phyloP scores from a whole-genome alignment of 2,888 invertebrate genomes.

The Apotomis turbidana region DNA sequence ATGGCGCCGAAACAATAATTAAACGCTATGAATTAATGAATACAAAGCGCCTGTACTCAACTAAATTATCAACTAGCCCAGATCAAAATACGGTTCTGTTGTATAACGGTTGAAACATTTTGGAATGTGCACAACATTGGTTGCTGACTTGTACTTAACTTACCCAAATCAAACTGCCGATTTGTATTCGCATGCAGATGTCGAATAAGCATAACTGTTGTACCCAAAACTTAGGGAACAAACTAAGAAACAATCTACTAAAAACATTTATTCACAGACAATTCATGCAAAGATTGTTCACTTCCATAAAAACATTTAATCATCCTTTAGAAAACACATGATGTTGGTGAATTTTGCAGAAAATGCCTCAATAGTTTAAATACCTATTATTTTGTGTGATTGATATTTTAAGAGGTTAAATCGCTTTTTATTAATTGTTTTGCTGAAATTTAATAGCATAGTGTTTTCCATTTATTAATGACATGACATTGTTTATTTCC shows the following conservation, averaged over 20 bases:
- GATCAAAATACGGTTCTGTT: background rate
- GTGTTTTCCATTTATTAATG: no score
- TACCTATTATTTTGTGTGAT: no score
- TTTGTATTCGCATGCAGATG: conserved; percentile 30
- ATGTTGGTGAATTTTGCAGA: no score
- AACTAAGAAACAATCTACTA: conserved; percentile 37
- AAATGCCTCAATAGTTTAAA: no score
- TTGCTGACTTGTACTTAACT: background rate
- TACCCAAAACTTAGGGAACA: conserved; percentile 28
- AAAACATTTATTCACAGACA: conserved; percentile 26
- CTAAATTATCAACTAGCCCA: background rate
- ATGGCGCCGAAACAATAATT: no score
- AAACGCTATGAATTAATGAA: no score
- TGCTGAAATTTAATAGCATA: no score
- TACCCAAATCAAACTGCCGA: conserved; percentile 22
- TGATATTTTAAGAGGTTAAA: no score
- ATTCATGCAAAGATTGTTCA: conserved; percentile 5
- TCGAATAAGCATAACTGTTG: conserved; percentile 26
- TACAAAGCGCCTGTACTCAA: no score
- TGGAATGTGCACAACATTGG: background rate
- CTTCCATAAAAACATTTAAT: background rate
- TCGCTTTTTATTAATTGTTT: no score
- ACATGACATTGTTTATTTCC: no score
- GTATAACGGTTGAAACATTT: background rate
- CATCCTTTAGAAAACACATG: no score